Evolutionary conservation across 2,113 vertebrate genomes (phyloP).

Genomic region (Corythornis vintsioides): DNA sequence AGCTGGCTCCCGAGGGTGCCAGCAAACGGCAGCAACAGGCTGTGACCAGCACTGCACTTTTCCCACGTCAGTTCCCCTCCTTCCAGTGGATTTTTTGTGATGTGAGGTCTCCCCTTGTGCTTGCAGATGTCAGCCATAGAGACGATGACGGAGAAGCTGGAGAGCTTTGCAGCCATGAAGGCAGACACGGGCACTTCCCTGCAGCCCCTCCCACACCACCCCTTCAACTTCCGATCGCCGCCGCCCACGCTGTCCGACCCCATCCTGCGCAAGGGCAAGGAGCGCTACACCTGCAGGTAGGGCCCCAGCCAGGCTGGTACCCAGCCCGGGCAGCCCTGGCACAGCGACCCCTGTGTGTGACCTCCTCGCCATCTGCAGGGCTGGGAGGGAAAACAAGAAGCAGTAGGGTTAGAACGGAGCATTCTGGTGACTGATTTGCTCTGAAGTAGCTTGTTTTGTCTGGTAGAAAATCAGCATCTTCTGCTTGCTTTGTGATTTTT

Average conservation of each 20-base stretch:
- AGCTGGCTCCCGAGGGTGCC: background rate
- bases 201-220: conserved; percentile 92
- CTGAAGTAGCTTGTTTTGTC: conserved; percentile 68
- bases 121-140: conserved; percentile 96
- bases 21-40: background rate
- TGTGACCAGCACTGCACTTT: background rate
- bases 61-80: accelerated
- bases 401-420: background rate
- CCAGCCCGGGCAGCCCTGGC: background rate
- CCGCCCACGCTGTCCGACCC: conserved; percentile 94
- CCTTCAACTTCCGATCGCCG: conserved; percentile 95
- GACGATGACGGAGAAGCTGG: conserved; percentile 98
- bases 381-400: background rate
- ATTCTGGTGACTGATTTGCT: conserved; percentile 38
- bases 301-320: background rate
- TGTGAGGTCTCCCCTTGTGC: background rate
- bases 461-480: conserved; percentile 49
- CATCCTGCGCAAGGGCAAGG: conserved; percentile 98
- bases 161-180: conserved; percentile 93
- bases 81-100: background rate
- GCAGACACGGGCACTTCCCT: conserved; percentile 86
- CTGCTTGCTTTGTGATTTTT: conserved; percentile 59
- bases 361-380: background rate
- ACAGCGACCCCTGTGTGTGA: accelerated
- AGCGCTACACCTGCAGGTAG: conserved; percentile 98